phyloP scores from a whole-genome alignment of 2,888 invertebrate genomes.

The Pasiphila rectangulata region DNA sequence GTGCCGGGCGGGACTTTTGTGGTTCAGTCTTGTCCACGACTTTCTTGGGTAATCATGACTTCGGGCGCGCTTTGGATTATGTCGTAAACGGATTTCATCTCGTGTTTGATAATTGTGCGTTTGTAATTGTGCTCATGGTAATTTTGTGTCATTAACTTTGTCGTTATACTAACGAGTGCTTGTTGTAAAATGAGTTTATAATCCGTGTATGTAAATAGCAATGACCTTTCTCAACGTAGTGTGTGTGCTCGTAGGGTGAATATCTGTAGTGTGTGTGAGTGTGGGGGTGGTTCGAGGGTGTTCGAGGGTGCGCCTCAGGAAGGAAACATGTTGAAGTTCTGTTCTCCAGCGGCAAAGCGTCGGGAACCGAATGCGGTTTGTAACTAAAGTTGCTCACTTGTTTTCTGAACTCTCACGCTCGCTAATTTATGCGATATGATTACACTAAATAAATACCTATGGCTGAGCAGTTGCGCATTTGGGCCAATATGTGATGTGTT shows the following conservation, averaged over 20 bases:
- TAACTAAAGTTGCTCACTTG: slow-evolving; percentile 44
- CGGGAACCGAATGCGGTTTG: slow-evolving; percentile 75
- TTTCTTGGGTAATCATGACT: slow-evolving; percentile 53
- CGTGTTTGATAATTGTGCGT: slow-evolving; percentile 37
- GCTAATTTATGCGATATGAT: slow-evolving; percentile 31
- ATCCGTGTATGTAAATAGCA: slow-evolving; percentile 28
- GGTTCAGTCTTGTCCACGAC: slow-evolving; percentile 64
- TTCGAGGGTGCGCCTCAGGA: slow-evolving; percentile 45
- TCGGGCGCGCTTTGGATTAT: slow-evolving; percentile 30
- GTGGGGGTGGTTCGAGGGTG: slow-evolving; percentile 40
- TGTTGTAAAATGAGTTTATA: slow-evolving; percentile 32
- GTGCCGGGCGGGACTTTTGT: slow-evolving; percentile 54
- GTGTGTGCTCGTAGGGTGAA: slow-evolving; percentile 37
- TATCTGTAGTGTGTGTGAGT: slow-evolving; percentile 32
- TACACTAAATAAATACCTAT: slow-evolving; percentile 24
- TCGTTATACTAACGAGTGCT: slow-evolving; percentile 36
- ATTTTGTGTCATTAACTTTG: slow-evolving; percentile 38
- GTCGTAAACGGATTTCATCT: slow-evolving; percentile 37
- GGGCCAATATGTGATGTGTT: slow-evolving; percentile 14
- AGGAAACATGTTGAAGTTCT: slow-evolving; percentile 82
- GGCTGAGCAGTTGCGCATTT: slow-evolving; percentile 7
- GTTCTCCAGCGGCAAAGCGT: slow-evolving; percentile 79
- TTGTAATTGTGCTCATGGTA: slow-evolving; percentile 35
- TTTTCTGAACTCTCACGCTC: slow-evolving; percentile 29
- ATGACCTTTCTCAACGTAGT: slow-evolving; percentile 42